These are phyloP conservation scores for Hydrotaea cyrtoneurina DNA, from an alignment of 2,888 invertebrate species.

Conservation along the genomic window DNA sequence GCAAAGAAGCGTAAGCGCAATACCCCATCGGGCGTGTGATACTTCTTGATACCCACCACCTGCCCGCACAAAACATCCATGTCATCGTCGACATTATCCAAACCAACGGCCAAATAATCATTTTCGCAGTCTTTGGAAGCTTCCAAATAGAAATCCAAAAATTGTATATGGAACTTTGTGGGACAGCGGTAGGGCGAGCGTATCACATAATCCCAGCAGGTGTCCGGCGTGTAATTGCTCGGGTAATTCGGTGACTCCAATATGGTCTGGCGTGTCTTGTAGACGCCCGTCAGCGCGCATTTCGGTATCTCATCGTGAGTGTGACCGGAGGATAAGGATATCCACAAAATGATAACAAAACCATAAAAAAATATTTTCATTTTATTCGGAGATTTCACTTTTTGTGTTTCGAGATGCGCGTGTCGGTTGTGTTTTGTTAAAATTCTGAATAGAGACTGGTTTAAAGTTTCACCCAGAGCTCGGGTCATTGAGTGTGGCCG, in stretches of 20 bases:
- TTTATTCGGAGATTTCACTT: constrained; percentile 6
- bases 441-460: constrained; percentile 55
- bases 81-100: constrained; percentile 76
- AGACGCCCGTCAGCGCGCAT: constrained; percentile 79
- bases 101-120: constrained; percentile 82
- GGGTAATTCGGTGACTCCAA: constrained; percentile 83
- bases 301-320: constrained; percentile 76
- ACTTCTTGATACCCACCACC: constrained; percentile 81
- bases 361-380: constrained; percentile 45
- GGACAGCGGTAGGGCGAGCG: constrained; percentile 82
- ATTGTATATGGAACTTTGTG: constrained; percentile 82
- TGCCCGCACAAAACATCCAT: constrained; percentile 82
- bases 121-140: constrained; percentile 81
- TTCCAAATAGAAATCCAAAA: constrained; percentile 82
- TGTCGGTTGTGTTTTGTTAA: constrained; percentile 48
- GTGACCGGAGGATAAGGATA: constrained; percentile 52
- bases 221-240: constrained; percentile 79
- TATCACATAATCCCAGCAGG: constrained; percentile 82
- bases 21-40: constrained; percentile 81
- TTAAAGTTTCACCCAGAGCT: constrained; percentile 42
- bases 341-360: background rate
- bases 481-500: constrained; percentile 41
- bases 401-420: background rate
- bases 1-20: constrained; percentile 81
- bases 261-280: constrained; percentile 81